These are phyloP conservation scores for Pachypeltis micranthus DNA, from an alignment of 1,140 invertebrate species.

Conservation along the genomic window DNA sequence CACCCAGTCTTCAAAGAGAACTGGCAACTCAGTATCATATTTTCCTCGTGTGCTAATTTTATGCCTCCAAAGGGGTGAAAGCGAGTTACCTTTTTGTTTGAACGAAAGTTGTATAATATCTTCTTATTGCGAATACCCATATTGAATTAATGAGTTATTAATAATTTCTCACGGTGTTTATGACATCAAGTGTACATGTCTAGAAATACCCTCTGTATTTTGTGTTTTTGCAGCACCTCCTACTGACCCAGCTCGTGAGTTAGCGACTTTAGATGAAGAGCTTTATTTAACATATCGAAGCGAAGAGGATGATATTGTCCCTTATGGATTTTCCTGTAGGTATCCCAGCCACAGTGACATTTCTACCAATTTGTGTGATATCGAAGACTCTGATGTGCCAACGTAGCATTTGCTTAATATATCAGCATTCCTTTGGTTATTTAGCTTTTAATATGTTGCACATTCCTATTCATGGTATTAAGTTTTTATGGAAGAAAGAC, in stretches of 20 bases:
- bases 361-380: constrained; percentile 79
- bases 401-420: constrained; percentile 22
- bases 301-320: constrained; percentile 51
- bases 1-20: too few relatives aligned
- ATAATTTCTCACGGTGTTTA: too few relatives aligned
- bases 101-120: too few relatives aligned
- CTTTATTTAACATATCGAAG: constrained; percentile 69
- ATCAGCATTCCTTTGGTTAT: not conserved
- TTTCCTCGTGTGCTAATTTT: too few relatives aligned
- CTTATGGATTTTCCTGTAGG: constrained; percentile 46
- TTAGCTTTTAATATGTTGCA: not conserved
- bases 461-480: not conserved
- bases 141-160: too few relatives aligned
- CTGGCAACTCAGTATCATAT: too few relatives aligned
- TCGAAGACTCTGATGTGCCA: constrained; percentile 68
- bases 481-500: not conserved
- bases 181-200: too few relatives aligned
- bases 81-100: too few relatives aligned
- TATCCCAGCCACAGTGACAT: constrained; percentile 61
- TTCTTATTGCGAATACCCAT: too few relatives aligned
- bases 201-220: not conserved
- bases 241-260: constrained; percentile 48
- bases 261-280: constrained; percentile 55
- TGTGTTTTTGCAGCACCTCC: constrained; percentile 3
- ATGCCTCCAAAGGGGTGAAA: too few relatives aligned